phyloP scores from a whole-genome alignment of 2,888 invertebrate species.

The Perithous albicinctus region DNA sequence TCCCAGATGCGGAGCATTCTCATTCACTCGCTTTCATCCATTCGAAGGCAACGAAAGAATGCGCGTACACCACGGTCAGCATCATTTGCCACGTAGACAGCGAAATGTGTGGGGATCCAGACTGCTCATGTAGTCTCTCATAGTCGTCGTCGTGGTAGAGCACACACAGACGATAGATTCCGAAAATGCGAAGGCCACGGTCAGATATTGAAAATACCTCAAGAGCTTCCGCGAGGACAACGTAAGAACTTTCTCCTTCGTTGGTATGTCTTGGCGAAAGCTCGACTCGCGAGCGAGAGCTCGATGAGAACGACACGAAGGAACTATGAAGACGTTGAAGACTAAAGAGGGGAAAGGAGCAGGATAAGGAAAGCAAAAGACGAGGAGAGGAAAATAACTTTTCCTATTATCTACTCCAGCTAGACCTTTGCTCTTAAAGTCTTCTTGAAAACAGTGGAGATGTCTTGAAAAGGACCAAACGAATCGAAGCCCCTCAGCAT shows the following conservation, averaged over 20 bases:
- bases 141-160: constrained; percentile 20
- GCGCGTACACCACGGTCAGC: constrained; percentile 54
- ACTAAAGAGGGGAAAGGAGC: constrained; percentile 29
- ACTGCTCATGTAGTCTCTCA: constrained; percentile 12
- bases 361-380: constrained; percentile 42
- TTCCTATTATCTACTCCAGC: constrained; percentile 54
- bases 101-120: not conserved
- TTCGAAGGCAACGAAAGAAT: constrained; percentile 46
- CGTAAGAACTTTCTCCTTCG: constrained; percentile 69
- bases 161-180: constrained; percentile 60
- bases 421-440: constrained; percentile 21
- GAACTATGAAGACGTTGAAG: constrained; percentile 65
- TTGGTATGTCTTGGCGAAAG: constrained; percentile 71
- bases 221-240: constrained; percentile 71
- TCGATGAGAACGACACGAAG: constrained; percentile 30
- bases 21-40: not conserved
- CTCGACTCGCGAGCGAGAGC: constrained; percentile 39
- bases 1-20: not conserved
- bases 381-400: constrained; percentile 51
- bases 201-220: constrained; percentile 83
- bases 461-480: constrained; percentile 38
- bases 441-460: constrained; percentile 41
- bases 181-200: constrained; percentile 70
- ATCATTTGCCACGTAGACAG: constrained; percentile 34
- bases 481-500: constrained; percentile 31